Conservation (phyloP, 2,113 vertebrate species). For the Istiophorus platypterus region DNA sequence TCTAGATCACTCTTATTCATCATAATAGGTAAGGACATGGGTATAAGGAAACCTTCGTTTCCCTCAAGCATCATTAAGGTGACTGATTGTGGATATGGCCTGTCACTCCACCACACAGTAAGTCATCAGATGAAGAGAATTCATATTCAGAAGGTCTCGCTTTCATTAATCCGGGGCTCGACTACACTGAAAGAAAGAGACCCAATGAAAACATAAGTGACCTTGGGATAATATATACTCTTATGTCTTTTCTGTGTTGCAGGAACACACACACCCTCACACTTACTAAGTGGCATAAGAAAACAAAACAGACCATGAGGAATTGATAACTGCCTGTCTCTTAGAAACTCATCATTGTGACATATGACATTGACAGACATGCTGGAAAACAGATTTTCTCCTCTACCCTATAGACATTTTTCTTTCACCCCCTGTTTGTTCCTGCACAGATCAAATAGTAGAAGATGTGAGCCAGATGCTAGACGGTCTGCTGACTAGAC, state of each 20-base stretch:
- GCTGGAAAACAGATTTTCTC: conserved; percentile 71
- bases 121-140: conserved; percentile 70
- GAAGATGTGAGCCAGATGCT: conserved; percentile 79
- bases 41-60: conserved; percentile 75
- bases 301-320: conserved; percentile 55
- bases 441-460: conserved; percentile 72
- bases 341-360: conserved; percentile 70
- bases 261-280: conserved; percentile 14
- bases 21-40: conserved; percentile 80
- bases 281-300: conserved; percentile 59
- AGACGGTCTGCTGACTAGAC: conserved; percentile 70
- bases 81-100: conserved; percentile 71
- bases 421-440: conserved; percentile 75
- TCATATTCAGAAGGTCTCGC: conserved; percentile 71
- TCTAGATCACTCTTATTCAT: conserved; percentile 78
- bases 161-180: conserved; percentile 73
- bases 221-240: conserved; percentile 70
- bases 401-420: conserved; percentile 61
- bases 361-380: conserved; percentile 74
- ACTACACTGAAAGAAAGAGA: conserved; percentile 70
- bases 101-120: conserved; percentile 70
- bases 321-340: conserved; percentile 41
- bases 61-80: conserved; percentile 73
- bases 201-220: conserved; percentile 75
- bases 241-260: conserved; percentile 39